Conservation (phyloP, 1,140 invertebrate genomes). For the Homalodisca vitripennis region DNA sequence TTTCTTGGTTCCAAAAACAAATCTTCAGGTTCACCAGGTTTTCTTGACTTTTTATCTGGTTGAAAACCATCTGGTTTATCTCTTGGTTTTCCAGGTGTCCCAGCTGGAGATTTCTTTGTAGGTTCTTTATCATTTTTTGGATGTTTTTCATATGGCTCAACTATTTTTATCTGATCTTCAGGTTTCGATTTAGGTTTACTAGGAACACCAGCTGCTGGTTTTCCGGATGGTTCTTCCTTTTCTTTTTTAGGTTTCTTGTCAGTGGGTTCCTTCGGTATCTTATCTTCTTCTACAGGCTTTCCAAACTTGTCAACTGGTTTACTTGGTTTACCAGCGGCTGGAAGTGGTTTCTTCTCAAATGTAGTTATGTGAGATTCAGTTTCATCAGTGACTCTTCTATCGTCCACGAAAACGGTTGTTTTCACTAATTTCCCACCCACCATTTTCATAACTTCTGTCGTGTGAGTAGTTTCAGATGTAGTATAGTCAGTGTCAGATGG, state of each 20-base stretch:
- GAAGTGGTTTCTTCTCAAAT: not conserved
- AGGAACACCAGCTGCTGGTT: constrained; percentile 2
- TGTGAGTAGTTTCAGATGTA: not conserved
- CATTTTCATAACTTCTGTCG: constrained; percentile 33
- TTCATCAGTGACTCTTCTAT: constrained; percentile 11
- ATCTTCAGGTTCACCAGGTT: constrained; percentile 6
- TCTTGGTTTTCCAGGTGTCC: not conserved
- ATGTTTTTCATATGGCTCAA: not conserved
- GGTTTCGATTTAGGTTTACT: constrained; percentile 4
- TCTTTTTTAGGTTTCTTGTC: too few species aligned
- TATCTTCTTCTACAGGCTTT: not conserved
- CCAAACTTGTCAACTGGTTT: constrained; percentile 12
- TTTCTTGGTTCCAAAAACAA: constrained; percentile 11
- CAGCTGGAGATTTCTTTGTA: constrained; percentile 4
- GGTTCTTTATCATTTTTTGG: constrained; percentile 2
- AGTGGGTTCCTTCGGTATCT: too few species aligned
- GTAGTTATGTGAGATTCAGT: not conserved
- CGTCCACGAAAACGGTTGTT: constrained; percentile 5
- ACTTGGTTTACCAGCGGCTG: constrained; percentile 21
- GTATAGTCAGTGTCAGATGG: not conserved
- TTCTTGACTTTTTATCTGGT: not conserved
- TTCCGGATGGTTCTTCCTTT: not conserved
- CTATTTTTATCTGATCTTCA: not conserved
- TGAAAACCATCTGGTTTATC: constrained; percentile 11
- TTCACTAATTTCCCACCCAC: constrained; percentile 37